Base-by-base conservation (phyloP, 2,797 vertebrate genomes). In the Sebastes minor region DNA sequence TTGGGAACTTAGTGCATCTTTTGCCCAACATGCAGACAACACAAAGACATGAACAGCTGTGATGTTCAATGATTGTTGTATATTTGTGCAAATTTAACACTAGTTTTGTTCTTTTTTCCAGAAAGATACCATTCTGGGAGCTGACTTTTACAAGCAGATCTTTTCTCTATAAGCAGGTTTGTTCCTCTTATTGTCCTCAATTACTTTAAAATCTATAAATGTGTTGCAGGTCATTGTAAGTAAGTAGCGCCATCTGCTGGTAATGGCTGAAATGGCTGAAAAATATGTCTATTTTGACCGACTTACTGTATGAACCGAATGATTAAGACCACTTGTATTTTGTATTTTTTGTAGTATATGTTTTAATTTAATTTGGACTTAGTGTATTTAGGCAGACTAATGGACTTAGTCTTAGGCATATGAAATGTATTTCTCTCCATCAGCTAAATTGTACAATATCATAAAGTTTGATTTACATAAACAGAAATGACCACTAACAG, bases 121-220 rank as follows among this genome's bases (percentile, higher is more conserved):
- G 97, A 76, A 83, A 91, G 2, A 56, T 98, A 61, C 91, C 87
- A 20, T 95, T 97, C 75, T 98, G 95, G 97, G 97, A 96, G 85
- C 49, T 99, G 85, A 96, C 95, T 12, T 97, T 98, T 85, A 96
- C 90, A 66, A 92, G 96, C 92, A 95, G 66, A 80, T 97, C 98
- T 0, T 99, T 99, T 88, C 95, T 98, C 13, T 99, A 99, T 81
- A 96, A 93, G 71, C 98, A 98, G 97, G 98, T 99, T 89, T 67
- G 94, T 90, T 80, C 14, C 14, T 55, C 49, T 69, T 65, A 12
- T 20, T 72, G 9, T 38, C 42, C 3, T 55, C 8, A 23, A 10
- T 63, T 11, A 55, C 28, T 57, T 65, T 14, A 13, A 68, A 56
- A 42, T 78, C 42, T 55, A 9, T 25, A 16, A 28, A 65, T 11